These are phyloP conservation scores for Aplocera efformata DNA, from an alignment of 2,888 invertebrate genomes.

Conservation along the genomic window DNA sequence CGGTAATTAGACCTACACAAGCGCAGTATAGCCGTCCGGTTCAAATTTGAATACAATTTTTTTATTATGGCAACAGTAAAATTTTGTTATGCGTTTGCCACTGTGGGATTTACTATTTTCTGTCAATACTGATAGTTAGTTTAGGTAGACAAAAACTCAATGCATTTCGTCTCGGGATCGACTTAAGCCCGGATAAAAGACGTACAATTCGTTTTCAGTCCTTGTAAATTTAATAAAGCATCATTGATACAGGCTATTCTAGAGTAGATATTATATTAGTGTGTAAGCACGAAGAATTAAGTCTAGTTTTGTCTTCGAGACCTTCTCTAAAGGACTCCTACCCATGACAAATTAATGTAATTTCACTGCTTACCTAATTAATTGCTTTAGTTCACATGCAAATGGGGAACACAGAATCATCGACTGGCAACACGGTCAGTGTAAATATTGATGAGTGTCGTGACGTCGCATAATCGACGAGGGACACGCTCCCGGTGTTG, in stretches of 20 bases:
- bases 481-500: conserved; percentile 22
- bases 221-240: too few relatives aligned
- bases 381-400: conserved; percentile 15
- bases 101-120: too few relatives aligned
- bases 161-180: too few relatives aligned
- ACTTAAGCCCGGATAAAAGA: too few relatives aligned
- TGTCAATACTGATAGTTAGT: too few relatives aligned
- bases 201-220: too few relatives aligned
- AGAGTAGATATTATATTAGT: too few relatives aligned
- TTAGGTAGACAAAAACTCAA: too few relatives aligned
- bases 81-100: conserved; percentile 4
- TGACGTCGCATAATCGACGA: conserved; percentile 26
- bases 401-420: conserved; percentile 13
- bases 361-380: conserved; percentile 11
- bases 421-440: conserved; percentile 22
- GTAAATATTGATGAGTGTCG: conserved; percentile 29
- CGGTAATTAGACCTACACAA: conserved; percentile 4
- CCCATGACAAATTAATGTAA: background rate
- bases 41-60: conserved; percentile 12
- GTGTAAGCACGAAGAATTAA: too few relatives aligned
- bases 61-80: conserved; percentile 9
- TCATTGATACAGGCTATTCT: too few relatives aligned
- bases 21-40: background rate
- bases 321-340: too few relatives aligned
- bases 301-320: too few relatives aligned